These are phyloP conservation scores for Tinea pellionella DNA, from an alignment of 2,888 invertebrate species.

Conservation along the genomic window DNA sequence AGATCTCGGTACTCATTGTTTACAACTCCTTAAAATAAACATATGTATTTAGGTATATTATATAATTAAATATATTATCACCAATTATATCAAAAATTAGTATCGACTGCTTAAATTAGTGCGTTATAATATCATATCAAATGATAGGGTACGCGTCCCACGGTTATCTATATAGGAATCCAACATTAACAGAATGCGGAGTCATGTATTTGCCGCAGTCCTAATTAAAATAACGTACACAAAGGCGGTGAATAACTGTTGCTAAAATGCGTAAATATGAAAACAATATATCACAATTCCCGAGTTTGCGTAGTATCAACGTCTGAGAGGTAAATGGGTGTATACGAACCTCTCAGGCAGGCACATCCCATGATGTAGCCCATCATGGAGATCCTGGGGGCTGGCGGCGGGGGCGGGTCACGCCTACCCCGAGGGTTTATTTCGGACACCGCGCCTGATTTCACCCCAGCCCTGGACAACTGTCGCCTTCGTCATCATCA, in stretches of 20 bases:
- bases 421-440: slow-evolving; percentile 47
- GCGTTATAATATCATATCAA: too few relatives aligned
- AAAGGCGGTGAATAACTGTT: too few relatives aligned
- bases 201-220: not conserved
- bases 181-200: not conserved
- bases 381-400: slow-evolving; percentile 77
- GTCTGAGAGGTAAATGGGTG: not conserved
- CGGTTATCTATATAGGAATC: not conserved
- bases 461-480: slow-evolving; percentile 34
- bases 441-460: slow-evolving; percentile 47
- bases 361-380: slow-evolving; percentile 95
- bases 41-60: too few relatives aligned
- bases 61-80: too few relatives aligned
- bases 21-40: too few relatives aligned
- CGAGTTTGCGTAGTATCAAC: not conserved
- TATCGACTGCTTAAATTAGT: too few relatives aligned
- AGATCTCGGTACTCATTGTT: too few relatives aligned
- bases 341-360: slow-evolving; percentile 80
- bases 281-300: not conserved
- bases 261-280: not conserved
- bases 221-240: not conserved
- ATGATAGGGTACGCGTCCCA: too few relatives aligned
- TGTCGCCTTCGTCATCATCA: not conserved
- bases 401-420: slow-evolving; percentile 37
- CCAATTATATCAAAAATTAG: too few relatives aligned